Evolutionary conservation across 2,888 invertebrate genomes (phyloP).

Genomic region (Pollenia angustigena): DNA sequence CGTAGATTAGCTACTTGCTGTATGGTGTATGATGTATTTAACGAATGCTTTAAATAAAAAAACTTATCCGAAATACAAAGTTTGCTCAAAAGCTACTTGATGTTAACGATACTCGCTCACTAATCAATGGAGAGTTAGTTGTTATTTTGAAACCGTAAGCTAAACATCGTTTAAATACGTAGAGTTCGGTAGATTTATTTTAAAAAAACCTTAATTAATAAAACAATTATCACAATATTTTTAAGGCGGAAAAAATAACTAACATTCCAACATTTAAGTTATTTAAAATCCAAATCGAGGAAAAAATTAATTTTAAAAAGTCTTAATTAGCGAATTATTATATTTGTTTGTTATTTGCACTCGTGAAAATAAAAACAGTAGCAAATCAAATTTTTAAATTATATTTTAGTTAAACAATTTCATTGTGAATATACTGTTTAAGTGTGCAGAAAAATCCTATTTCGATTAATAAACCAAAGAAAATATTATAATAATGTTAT

Average conservation of each 20-base stretch:
- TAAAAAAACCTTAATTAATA: constrained; percentile 3
- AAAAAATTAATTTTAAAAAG: neutral
- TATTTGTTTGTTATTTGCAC: neutral
- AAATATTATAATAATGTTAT: too few relatives aligned
- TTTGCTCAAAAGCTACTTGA: constrained; percentile 20
- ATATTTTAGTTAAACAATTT: neutral
- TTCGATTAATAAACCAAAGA: constrained; percentile 18
- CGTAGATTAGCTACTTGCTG: constrained; percentile 2
- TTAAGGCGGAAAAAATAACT: constrained; percentile 18
- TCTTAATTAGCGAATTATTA: neutral
- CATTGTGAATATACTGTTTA: neutral
- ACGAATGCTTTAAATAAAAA: constrained; percentile 40
- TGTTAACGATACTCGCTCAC: constrained; percentile 31
- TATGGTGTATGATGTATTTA: constrained; percentile 14
- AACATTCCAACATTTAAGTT: constrained; percentile 3
- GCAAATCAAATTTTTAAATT: constrained; percentile 29
- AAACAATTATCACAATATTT: neutral
- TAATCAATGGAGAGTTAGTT: constrained; percentile 50
- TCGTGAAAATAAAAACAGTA: constrained; percentile 3
- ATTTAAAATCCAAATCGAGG: constrained; percentile 4
- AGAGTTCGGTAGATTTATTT: constrained; percentile 54
- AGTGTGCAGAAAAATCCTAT: constrained; percentile 1
- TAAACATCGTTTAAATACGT: constrained; percentile 52
- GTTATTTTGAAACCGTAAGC: constrained; percentile 65
- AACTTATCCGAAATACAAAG: constrained; percentile 33